A percentile compares a stretch with the other conserved stretches of the same genome.
Evolutionary conservation across 2,888 invertebrate species (phyloP).

Genomic region (Mythimna vitellina): DNA sequence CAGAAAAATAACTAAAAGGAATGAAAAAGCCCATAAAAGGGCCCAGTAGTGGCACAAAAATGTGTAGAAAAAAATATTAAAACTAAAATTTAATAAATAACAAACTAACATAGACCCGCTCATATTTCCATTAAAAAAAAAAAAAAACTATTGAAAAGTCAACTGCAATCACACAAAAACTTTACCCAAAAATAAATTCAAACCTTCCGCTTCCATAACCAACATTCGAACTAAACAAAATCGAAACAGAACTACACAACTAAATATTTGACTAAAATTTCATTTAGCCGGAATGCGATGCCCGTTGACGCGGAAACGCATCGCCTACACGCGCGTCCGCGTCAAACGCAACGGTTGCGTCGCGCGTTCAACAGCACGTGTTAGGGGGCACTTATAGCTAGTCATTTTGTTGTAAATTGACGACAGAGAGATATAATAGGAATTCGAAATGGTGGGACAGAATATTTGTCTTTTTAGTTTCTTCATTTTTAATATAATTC

Average conservation of each 20-base stretch:
- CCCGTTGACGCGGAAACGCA: conserved; percentile 66
- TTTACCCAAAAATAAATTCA: conserved; percentile 30
- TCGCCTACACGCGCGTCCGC: conserved; percentile 67
- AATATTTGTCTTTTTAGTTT: not conserved
- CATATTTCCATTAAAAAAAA: not conserved
- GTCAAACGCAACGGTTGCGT: conserved; percentile 68
- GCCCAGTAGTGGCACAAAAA: too few species aligned
- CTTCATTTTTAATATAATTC: not conserved
- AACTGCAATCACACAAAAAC: conserved; percentile 2
- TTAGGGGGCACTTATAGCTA: conserved; percentile 46
- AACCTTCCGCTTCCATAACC: conserved; percentile 37
- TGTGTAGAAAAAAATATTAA: too few species aligned
- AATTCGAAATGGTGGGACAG: not conserved
- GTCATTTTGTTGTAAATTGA: conserved; percentile 44
- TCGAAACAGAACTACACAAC: conserved; percentile 51
- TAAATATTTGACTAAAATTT: conserved; percentile 58
- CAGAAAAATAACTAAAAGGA: too few species aligned
- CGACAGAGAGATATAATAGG: not conserved
- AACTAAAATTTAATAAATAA: too few species aligned
- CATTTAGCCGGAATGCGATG: conserved; percentile 58
- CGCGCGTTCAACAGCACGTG: conserved; percentile 34
- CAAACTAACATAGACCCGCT: not conserved
- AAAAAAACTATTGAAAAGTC: not conserved
- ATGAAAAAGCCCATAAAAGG: too few species aligned
- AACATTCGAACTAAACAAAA: conserved; percentile 42